A percentile compares a stretch with the other conserved stretches of the same genome.
phyloP scores from a whole-genome alignment of 92 coral and sea anemone species.

The Epizoanthus rinbou region DNA sequence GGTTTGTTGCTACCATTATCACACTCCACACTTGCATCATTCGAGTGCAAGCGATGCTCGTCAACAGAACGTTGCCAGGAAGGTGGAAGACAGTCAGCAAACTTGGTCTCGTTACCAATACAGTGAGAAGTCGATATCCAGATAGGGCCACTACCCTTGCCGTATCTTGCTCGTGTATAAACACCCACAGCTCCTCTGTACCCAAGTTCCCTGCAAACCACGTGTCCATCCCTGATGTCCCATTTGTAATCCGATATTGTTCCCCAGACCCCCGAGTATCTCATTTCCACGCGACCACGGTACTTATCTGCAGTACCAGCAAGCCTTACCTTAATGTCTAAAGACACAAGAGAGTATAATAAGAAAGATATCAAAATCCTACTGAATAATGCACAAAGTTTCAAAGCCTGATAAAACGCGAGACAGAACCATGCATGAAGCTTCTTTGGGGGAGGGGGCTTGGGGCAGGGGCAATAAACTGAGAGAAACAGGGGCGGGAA shows the following conservation, averaged over 20 bases:
- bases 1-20: slow-evolving; percentile 12
- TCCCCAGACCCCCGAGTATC: slow-evolving; percentile 20
- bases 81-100: slow-evolving; percentile 15
- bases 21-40: slow-evolving; percentile 13
- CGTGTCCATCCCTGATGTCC: slow-evolving; percentile 32
- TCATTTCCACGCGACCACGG: slow-evolving; percentile 27
- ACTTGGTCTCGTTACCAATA: slow-evolving; percentile 2
- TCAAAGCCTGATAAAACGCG: no score
- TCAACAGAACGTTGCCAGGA: background rate
- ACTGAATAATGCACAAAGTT: no score
- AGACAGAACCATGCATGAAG: no score
- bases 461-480: no score
- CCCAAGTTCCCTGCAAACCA: slow-evolving; percentile 29
- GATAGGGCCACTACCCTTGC: slow-evolving; percentile 4
- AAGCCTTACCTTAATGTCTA: slow-evolving; percentile 6
- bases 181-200: slow-evolving; percentile 22
- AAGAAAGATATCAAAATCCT: no score
- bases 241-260: background rate
- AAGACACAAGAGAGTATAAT: background rate
- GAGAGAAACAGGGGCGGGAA: no score
- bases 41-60: background rate
- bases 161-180: background rate
- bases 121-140: slow-evolving; percentile 17
- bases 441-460: no score
- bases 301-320: background rate